Evolutionary conservation across 1,140 invertebrate species (phyloP).

Genomic region (Olivierus martensii): DNA sequence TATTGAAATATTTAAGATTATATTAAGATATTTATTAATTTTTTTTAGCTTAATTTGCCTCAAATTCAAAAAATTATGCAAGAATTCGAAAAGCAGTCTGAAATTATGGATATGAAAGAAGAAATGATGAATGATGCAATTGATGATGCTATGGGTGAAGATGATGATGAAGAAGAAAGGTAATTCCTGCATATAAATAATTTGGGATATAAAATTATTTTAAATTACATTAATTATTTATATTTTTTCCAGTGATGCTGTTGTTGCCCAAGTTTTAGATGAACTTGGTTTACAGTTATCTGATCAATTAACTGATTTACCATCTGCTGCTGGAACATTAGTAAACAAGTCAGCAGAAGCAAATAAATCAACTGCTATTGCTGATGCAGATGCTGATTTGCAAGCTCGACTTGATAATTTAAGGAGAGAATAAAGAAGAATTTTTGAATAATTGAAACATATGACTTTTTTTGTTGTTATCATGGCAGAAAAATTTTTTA

Average conservation of each 20-base stretch:
- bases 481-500: too few species aligned
- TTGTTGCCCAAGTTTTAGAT: slow-evolving; percentile 45
- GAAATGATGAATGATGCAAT: slow-evolving; percentile 99
- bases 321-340: slow-evolving; percentile 45
- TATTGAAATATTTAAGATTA: too few species aligned
- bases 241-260: slow-evolving; percentile 16
- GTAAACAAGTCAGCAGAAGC: slow-evolving; percentile 21
- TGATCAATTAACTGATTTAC: slow-evolving; percentile 72
- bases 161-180: slow-evolving; percentile 97
- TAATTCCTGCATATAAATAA: too few species aligned
- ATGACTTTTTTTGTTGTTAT: too few species aligned
- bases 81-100: slow-evolving; percentile 98
- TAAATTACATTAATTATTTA: background rate
- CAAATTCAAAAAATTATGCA: slow-evolving; percentile 95
- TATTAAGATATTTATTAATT: slow-evolving; percentile 2
- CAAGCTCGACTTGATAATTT: slow-evolving; percentile 89
- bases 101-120: slow-evolving; percentile 99
- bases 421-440: slow-evolving; percentile 55
- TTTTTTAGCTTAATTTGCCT: slow-evolving; percentile 78
- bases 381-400: slow-evolving; percentile 85
- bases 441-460: too few species aligned
- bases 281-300: slow-evolving; percentile 90
- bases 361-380: slow-evolving; percentile 38
- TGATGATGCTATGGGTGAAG: slow-evolving; percentile 97
- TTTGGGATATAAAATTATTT: too few species aligned